phyloP scores from a whole-genome alignment of 2,888 invertebrate genomes.

The Molorchus minor region DNA sequence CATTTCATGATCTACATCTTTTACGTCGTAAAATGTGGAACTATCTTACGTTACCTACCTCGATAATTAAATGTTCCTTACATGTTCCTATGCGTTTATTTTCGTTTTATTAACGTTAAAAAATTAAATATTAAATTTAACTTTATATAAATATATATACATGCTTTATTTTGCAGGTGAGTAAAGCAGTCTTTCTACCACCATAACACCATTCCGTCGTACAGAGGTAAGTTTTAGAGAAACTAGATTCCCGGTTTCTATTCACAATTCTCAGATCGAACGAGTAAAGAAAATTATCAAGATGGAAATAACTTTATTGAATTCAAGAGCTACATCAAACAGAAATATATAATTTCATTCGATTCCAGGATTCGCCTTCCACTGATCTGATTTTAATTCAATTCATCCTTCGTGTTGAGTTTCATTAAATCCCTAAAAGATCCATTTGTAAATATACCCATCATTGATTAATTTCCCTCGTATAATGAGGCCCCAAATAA shows the following conservation, averaged over 20 bases:
- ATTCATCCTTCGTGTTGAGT: slow-evolving; percentile 48
- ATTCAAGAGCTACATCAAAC: slow-evolving; percentile 43
- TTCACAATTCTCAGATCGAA: not conserved
- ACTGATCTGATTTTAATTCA: slow-evolving; percentile 54
- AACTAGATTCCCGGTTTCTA: not conserved
- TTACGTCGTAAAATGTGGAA: too few relatives aligned
- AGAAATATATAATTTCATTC: slow-evolving; percentile 54
- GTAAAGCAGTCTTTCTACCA: slow-evolving; percentile 5
- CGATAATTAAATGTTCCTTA: too few relatives aligned
- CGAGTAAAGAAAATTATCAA: slow-evolving; percentile 37
- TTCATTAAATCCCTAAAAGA: slow-evolving; percentile 44
- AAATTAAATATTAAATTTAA: too few relatives aligned
- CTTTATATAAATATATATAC: not conserved
- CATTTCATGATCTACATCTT: too few relatives aligned
- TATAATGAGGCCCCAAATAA: slow-evolving; percentile 17
- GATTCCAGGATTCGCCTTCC: slow-evolving; percentile 45
- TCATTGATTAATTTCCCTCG: slow-evolving; percentile 38
- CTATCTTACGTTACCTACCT: too few relatives aligned
- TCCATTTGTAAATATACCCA: slow-evolving; percentile 45
- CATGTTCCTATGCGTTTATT: too few relatives aligned
- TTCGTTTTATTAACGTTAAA: too few relatives aligned
- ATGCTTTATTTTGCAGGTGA: slow-evolving; percentile 11
- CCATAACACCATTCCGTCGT: not conserved
- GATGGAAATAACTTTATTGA: slow-evolving; percentile 40
- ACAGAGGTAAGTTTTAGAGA: not conserved